phyloP scores from a whole-genome alignment of 2,888 invertebrate genomes.

The Drosophila glabriapex region DNA sequence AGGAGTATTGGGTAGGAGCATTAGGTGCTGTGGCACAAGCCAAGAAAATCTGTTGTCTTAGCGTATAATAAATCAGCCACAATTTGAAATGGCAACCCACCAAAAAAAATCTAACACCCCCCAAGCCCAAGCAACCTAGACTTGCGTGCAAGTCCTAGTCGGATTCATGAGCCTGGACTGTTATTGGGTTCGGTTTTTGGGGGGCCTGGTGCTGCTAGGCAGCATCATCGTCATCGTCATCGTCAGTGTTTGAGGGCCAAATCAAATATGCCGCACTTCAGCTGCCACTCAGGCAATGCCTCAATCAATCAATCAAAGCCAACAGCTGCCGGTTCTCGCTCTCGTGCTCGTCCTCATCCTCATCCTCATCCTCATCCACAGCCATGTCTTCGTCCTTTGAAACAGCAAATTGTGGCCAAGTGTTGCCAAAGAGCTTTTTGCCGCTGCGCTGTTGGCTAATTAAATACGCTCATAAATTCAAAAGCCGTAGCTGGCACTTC shows the following conservation, averaged over 20 bases:
- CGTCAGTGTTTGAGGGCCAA: conserved; percentile 39
- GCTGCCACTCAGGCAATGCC: conserved; percentile 77
- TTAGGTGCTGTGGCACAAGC: conserved; percentile 11
- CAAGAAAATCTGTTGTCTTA: conserved; percentile 77
- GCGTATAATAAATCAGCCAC: conserved; percentile 79
- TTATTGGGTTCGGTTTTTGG: conserved; percentile 14
- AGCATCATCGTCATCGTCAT: conserved; percentile 2
- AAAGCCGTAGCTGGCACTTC: conserved; percentile 44
- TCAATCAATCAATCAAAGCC: conserved; percentile 79
- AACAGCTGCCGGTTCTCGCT: conserved; percentile 45
- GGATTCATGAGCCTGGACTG: conserved; percentile 57
- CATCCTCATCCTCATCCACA: conserved; percentile 15
- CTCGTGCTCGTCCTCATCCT: background rate
- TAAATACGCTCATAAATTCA: conserved; percentile 80
- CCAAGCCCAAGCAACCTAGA: background rate
- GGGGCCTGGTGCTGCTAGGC: conserved; percentile 5
- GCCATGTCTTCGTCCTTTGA: conserved; percentile 1
- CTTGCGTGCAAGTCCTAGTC: conserved; percentile 32
- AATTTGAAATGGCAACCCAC: conserved; percentile 55
- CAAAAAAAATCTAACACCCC: conserved; percentile 1
- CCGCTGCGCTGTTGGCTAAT: conserved; percentile 60
- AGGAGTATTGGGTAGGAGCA: background rate
- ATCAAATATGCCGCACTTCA: conserved; percentile 78
- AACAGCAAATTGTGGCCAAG: conserved; percentile 44
- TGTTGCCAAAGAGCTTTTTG: conserved; percentile 36